Evolutionary conservation across 2,797 vertebrate genomes (phyloP).

Genomic region (Pseudomugil tenellus): DNA sequence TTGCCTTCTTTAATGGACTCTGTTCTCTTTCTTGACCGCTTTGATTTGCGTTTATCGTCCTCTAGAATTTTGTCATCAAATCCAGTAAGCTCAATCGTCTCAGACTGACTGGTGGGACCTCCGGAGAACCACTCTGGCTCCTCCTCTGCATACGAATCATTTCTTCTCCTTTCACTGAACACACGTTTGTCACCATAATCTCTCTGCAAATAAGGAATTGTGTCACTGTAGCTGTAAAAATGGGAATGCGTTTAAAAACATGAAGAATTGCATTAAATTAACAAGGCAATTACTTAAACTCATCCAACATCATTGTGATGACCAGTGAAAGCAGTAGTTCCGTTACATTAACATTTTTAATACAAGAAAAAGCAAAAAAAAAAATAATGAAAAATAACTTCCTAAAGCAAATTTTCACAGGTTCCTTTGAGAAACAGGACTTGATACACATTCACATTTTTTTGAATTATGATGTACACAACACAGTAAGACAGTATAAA

Average conservation of each 20-base stretch:
- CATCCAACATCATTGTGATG: background rate
- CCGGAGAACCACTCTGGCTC: constrained; percentile 98
- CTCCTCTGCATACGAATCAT: constrained; percentile 96
- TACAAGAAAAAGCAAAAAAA: background rate
- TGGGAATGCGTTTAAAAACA: background rate
- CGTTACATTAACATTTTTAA: no score
- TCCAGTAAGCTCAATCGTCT: constrained; percentile 97
- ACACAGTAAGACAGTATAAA: background rate
- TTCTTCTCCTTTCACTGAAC: constrained; percentile 94
- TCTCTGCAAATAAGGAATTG: constrained; percentile 79
- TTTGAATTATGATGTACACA: background rate
- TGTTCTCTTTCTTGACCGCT: constrained; percentile 87
- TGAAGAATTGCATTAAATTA: background rate
- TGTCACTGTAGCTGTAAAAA: background rate
- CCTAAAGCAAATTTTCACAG: background rate
- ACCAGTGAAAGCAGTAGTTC: no score
- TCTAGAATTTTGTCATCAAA: constrained; percentile 97
- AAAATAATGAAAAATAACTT: background rate
- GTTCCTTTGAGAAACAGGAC: background rate
- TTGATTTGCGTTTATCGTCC: constrained; percentile 91
- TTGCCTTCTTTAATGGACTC: constrained; percentile 92
- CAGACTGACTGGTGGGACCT: constrained; percentile 97
- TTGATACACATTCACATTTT: background rate
- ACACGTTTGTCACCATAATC: constrained; percentile 95
- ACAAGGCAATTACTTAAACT: background rate